Base-by-base conservation (phyloP, 2,113 vertebrate species). In the Ornithorhynchus anatinus region DNA sequence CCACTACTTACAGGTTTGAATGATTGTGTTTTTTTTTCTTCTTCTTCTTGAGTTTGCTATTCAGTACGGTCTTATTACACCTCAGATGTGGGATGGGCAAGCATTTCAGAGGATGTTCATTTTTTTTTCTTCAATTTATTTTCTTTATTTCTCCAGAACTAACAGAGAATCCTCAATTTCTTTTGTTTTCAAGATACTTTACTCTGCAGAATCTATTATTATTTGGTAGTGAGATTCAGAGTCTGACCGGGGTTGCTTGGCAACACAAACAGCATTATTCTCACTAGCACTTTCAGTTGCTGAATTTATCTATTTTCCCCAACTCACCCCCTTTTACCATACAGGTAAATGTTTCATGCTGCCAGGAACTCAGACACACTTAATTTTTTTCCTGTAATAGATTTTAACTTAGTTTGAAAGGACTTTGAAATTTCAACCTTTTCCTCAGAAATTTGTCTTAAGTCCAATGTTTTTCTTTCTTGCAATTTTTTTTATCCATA, bases 141-240 rank as follows among this genome's bases (percentile, higher is more conserved):
- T 72, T 37, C 2, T 2, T 63, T 17, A 6, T 77, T 64, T 19
- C 16, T 57, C 11, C 45, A 7, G 33, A 53, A 43, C 8, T 60
- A 37, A 15, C 5, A 29, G 2, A 36, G 9, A 70, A 56, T 60
- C 19, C 14, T 33, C 9, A 29, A 2, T 63, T 59, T 73, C 13
- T 44, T 22, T 68, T 60, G 61, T 79, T 69, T 79, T 43, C 47
- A 42, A 33, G 54, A 8, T 23, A 36, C 22, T 4, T 54, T 67
- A 79, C 20, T 62, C 6, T 80, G 45, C 15, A 59, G 19, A 68
- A 42, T 66, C 19, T 67, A 17, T 12, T 63, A 17, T 67, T 82
- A 32, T 62, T 79, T 69, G 37, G 66, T 40, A 9, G 1, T 60
- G 54, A 72, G 36, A 67, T 72, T 47, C 29, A 52, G 59, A 77